Evolutionary conservation across 2,797 vertebrate species (phyloP), one percentile per base, ranked within the genome.

Genomic region (Ptychobarbus kaznakovi): DNA sequence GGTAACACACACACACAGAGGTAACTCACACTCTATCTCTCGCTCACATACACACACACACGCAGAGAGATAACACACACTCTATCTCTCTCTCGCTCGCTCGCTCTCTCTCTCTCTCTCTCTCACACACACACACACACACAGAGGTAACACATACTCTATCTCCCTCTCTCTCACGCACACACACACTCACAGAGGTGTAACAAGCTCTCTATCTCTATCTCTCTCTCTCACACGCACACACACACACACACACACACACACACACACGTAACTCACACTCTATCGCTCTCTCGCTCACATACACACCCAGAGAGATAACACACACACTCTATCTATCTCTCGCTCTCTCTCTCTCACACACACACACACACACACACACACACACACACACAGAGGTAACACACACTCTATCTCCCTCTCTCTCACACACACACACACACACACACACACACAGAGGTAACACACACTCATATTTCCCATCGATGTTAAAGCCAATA

Each of bases 1-100:
- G 87, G 88, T 89, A 86, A 73, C 42, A 42, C 44, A 35, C 40
- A 63, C 0, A 46, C 32, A 73, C 8, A 56, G 8, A 88, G 86
- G 88, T 89, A 86, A 76, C n/a, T n/a, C 44, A 42, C 38, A 61
- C 0, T 2, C 53, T n/a, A n/a, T 58, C 22, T 11, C 7, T 20
- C 46, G 9, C 8, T 35, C 32, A 38, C 16, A 44, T 6, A 40
- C 38, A 40, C 38, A 40, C 11, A 7, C 16, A 56, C 1, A 16
- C 6, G 3, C 12, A 61, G 28, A 28, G 28, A 28, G 28, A 1
- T 28, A 28, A 28, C 28, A 32, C 25, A 28, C 11, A 4, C 38
- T 6, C 35, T 38, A 4, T 38, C 35, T 4, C 35, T 4, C 35
- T 4, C 0, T 4, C 38, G 1, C n/a, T 4, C 7, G n/a, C n/a